Base-by-base conservation (phyloP, 2,797 vertebrate species). In the Nannoperca obscura region DNA sequence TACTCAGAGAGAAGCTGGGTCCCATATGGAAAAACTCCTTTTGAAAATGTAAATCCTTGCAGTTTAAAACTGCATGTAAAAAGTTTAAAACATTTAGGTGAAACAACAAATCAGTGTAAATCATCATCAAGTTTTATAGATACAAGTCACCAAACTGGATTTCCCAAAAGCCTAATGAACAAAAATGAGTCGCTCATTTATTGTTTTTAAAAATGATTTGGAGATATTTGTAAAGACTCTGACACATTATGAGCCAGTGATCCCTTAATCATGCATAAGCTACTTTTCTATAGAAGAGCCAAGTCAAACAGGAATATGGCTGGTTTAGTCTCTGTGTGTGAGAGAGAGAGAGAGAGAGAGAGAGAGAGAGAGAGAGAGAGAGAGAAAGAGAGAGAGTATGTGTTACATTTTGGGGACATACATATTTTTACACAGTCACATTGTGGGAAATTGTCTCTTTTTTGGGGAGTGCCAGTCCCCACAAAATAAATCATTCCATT, bases 21-120 rank as follows among this genome's bases (percentile, higher is more conserved):
- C 64, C 57, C 53, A 52, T 32, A 47, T 38, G 42, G 7, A 62
- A 59, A 63, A 73, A 58, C 14, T 52, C 49, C 14, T 8, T 38
- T 38, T 54, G 19, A 64, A 53, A 73, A 11, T 49, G n/a, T 47
- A 17, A 59, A 38, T 47, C 30, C 17, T 13, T 63, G 46, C 46
- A 47, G 0, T 58, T 78, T 40, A 73, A 1, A 62, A 12, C 42
- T 57, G 9, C 1, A 10, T 24, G 38, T 32, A 44, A 27, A 27
- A 27, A 27, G 24, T 27, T 27, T 27, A 27, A 47, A 4, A n/a
- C 27, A 49, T 62, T 44, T 20, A 50, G n/a, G 15, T 27, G 4
- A 64, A 14, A 70, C 32, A 34, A 19, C 22, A 78, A 47, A 68
- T 58, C 4, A n/a, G 15, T 3, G 0, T 8, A 59, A 62, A 61